Evolutionary conservation across 1,140 invertebrate genomes (phyloP), one percentile per base, ranked within the genome.

Genomic region (Pseudomyrmex sp.): DNA sequence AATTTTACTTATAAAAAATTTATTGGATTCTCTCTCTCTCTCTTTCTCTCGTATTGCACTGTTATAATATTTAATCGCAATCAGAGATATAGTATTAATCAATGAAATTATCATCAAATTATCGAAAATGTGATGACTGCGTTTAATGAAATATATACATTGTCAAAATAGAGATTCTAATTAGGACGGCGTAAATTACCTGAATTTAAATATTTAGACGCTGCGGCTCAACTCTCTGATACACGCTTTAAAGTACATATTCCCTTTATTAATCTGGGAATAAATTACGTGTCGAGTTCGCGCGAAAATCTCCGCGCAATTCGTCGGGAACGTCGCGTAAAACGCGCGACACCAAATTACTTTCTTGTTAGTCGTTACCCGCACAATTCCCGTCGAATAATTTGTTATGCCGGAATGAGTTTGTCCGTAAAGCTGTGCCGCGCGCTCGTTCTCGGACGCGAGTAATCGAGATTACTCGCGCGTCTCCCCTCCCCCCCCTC

Each of bases 331-430:
- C 44, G 65, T 59, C 76, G 76, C 54, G 56, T 72, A 72, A 72
- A 72, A 80, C 66, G 66, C 46, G 76, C 69, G 76, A 80, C 76
- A 72, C 54, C 66, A 59, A 80, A 80, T 80, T 80, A 80, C 56
- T 72, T 72, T 72, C 76, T 70, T 72, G 76, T 80, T 80, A 80
- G 66, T 50, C 76, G 76, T 61, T 61, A 35, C 56, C 56, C 69
- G 66, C 76, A 72, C 66, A 80, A 80, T 80, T 80, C 76, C 44
- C 66, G 54, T n/a, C 76, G 76, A 72, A 80, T 80, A 80, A 80
- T 80, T 80, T 80, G 66, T 80, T 80, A 80, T 80, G 76, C 66
- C 66, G 76, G 46, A 80, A 80, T 80, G 76, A 72, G 76, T 72
- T 70, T 72, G 76, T 72, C 54, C 66, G 65, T 59, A 23, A 48